Evolutionary conservation across 2,888 invertebrate species (phyloP).

Genomic region (Lucinisca nassula): DNA sequence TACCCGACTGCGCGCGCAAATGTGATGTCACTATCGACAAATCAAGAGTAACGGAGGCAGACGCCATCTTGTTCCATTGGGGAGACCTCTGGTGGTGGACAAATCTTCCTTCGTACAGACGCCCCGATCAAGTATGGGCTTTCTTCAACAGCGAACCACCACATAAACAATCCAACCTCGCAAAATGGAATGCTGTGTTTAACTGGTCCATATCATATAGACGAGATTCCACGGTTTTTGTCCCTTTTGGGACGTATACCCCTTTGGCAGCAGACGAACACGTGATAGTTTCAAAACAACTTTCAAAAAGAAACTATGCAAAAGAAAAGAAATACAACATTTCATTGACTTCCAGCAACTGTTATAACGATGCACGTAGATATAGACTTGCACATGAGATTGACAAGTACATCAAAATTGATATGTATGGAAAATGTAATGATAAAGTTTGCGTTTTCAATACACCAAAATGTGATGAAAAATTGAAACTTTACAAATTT

Average conservation of each 20-base stretch:
- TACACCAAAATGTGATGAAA: background rate
- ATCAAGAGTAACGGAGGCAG: conserved; percentile 4
- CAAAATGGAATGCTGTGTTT: background rate
- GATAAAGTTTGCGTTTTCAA: background rate
- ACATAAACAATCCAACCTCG: conserved; percentile 12
- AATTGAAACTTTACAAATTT: background rate
- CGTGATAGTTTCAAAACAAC: background rate
- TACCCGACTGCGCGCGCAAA: background rate
- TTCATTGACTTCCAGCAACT: conserved; percentile 5
- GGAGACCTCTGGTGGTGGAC: conserved; percentile 17
- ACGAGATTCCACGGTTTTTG: background rate
- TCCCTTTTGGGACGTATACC: background rate
- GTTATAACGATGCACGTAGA: conserved; percentile 1
- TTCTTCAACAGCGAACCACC: conserved; percentile 3
- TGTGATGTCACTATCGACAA: conserved; percentile 9
- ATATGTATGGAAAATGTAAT: conserved; percentile 10
- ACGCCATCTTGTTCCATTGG: conserved; percentile 14
- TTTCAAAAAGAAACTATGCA: background rate
- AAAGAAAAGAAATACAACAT: conserved; percentile 13
- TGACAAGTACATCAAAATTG: background rate
- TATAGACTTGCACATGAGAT: conserved; percentile 5
- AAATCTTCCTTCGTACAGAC: background rate
- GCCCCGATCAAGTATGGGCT: conserved; percentile 11
- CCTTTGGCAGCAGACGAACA: background rate
- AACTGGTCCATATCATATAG: conserved; percentile 17